These are phyloP conservation scores for Tetrapedia diversipes DNA, from an alignment of 2,888 invertebrate species.

Conservation along the genomic window DNA sequence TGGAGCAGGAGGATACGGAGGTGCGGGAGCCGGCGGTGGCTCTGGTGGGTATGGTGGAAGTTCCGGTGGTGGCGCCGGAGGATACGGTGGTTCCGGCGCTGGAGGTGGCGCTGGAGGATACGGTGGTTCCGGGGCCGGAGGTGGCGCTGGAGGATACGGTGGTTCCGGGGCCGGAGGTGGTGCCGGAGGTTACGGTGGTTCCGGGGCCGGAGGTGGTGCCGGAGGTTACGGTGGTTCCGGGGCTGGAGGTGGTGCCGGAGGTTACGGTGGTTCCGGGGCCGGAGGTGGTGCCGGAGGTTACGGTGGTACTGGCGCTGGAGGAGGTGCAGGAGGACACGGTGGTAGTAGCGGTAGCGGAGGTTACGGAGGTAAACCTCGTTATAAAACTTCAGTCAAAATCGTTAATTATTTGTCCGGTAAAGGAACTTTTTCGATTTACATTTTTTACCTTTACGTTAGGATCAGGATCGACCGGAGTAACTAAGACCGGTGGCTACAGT, in stretches of 20 bases:
- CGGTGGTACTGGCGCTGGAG: not conserved
- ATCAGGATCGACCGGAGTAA: no score
- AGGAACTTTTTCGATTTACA: no score
- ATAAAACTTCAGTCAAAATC: no score
- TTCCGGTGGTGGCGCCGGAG: not conserved
- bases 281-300: constrained; percentile 26
- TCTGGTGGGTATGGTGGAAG: constrained; percentile 29
- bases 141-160: constrained; percentile 10
- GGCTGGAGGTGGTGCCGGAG: constrained; percentile 34
- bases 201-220: no score
- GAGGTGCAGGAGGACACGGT: not conserved
- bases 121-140: constrained; percentile 6
- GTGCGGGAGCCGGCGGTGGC: constrained; percentile 17
- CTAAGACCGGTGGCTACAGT: not conserved
- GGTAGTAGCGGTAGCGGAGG: not conserved
- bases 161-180: constrained; percentile 25
- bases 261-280: constrained; percentile 30
- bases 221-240: not conserved
- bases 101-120: constrained; percentile 20
- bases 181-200: constrained; percentile 1
- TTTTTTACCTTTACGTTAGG: no score
- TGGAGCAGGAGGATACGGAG: constrained; percentile 25
- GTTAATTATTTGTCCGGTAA: no score
- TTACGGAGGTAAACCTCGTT: no score
- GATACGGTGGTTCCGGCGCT: constrained; percentile 11